Base-by-base conservation (phyloP, 2,113 vertebrate genomes). In the Tragelaphus buxtoni region DNA sequence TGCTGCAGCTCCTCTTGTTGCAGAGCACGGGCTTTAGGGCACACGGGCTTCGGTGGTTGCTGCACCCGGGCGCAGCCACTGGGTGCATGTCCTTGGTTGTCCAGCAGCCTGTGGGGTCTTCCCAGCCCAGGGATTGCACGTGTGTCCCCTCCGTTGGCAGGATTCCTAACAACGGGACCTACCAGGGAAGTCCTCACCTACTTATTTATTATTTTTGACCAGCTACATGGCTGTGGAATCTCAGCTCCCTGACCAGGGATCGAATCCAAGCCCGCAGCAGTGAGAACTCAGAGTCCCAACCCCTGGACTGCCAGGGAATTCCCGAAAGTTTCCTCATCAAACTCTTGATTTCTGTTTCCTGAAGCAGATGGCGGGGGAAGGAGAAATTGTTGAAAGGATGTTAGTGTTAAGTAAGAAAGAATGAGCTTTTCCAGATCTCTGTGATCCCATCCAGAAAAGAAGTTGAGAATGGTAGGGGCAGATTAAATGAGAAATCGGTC, bases 321-420 rank as follows among this genome's bases (percentile, higher is more conserved):
- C 47, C 76, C 9, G 76, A 32, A 26, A 77, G 26, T 0, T 0
- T 8, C n/a, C 22, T 14, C 55, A 5, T 39, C 35, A 58, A 11
- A 53, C 35, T 18, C 82, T 69, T 39, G 56, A 49, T 20, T 69
- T 94, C 56, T 60, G 26, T 90, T 97, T 95, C 42, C 32, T 35
- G 51, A 92, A 61, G 69, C 22, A 20, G 56, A 76, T 16, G 2
- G 69, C 0, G 9, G 13, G 13, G 28, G 49, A 24, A 82, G 72
- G 47, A 80, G 80, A 42, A 53, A 74, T 51, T n/a, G 13, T 39
- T 69, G 85, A 35, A 84, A 77, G 24, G 55, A 2, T 65, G 20
- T 87, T 22, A 77, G n/a, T 2, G 18, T 83, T 55, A 76, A 74
- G 45, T 45, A 18, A 45, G n/a, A 30, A 42, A 47, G 32, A 93